These are phyloP conservation scores for Mus spicilegus DNA, from an alignment of 2,113 vertebrate genomes.

Conservation along the genomic window DNA sequence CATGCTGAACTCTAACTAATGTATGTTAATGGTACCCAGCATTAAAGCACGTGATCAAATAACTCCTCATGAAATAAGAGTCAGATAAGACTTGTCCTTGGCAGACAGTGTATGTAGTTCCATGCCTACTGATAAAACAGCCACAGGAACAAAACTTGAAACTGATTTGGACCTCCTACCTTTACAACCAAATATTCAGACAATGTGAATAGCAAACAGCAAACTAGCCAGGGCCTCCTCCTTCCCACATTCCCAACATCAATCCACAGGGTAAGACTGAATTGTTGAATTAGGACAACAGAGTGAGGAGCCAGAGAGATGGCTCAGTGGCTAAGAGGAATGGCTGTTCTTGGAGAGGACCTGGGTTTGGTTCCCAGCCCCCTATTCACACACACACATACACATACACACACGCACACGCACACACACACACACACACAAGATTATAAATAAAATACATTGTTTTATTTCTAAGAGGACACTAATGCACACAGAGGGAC, in stretches of 20 bases:
- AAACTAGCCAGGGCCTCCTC: not conserved
- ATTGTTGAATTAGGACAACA: not conserved
- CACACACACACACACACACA: not conserved
- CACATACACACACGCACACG: not conserved
- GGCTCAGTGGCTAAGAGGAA: not conserved
- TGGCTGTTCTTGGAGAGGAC: not conserved
- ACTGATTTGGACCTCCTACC: not conserved
- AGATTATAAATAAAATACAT: not conserved
- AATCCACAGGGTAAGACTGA: not conserved
- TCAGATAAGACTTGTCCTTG: not conserved
- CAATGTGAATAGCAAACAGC: too few relatives aligned
- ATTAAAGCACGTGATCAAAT: not conserved
- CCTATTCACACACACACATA: too few relatives aligned
- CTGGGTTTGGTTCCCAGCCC: not conserved
- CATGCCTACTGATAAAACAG: not conserved
- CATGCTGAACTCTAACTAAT: not conserved
- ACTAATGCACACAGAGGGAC: not conserved
- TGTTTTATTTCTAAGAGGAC: not conserved
- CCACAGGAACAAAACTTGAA: not conserved
- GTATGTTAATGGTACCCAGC: not conserved
- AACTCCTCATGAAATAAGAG: not conserved
- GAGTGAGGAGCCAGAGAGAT: not conserved
- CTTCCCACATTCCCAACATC: not conserved
- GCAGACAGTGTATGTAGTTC: not conserved
- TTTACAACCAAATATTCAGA: not conserved